phyloP scores from a whole-genome alignment of 2,797 vertebrate genomes.

The Microctenopoma stevenorrisi region DNA sequence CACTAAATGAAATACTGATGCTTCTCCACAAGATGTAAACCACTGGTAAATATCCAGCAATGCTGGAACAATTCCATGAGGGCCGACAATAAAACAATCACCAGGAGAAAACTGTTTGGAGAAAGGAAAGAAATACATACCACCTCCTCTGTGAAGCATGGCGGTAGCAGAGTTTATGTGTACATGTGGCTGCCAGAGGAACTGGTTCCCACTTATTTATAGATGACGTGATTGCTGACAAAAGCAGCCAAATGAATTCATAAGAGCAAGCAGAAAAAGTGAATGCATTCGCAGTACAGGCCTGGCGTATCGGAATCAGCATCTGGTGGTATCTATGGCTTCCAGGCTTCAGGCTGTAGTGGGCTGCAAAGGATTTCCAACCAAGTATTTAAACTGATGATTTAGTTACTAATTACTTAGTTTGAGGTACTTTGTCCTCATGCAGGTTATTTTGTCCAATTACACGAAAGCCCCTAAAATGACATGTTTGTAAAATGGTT shows the following conservation, averaged over 20 bases:
- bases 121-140: background rate
- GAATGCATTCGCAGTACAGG: background rate
- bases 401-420: background rate
- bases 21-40: background rate
- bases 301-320: background rate
- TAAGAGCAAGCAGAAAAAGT: background rate
- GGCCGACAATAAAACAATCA: background rate
- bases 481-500: background rate
- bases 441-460: background rate
- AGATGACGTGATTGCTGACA: background rate
- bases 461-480: too few species aligned
- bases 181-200: background rate
- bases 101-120: background rate
- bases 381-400: slow-evolving; percentile 30
- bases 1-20: background rate
- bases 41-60: background rate
- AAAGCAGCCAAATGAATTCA: background rate
- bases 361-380: slow-evolving; percentile 48
- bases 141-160: background rate
- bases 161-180: background rate
- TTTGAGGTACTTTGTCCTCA: too few species aligned
- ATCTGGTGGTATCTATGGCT: background rate
- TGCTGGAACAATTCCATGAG: background rate
- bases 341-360: slow-evolving; percentile 22
- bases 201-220: background rate